Base-by-base conservation (phyloP, 1,140 invertebrate species). In the Drosophila pachea region DNA sequence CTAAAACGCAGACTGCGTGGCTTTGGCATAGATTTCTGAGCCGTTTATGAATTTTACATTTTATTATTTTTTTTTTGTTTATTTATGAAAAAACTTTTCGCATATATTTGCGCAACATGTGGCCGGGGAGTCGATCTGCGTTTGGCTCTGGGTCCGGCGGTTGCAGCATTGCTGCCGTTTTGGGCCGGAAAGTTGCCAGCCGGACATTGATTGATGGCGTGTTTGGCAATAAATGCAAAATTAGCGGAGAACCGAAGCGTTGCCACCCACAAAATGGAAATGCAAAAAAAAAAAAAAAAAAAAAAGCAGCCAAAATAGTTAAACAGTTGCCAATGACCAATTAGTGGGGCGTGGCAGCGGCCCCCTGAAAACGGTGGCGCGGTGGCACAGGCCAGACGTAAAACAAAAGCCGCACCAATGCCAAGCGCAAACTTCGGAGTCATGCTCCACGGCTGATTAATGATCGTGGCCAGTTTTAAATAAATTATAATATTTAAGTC, bases 401-500 rank as follows among this genome's bases (percentile, higher is more conserved):
- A n/a, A 60, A 66, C 63, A 50, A 72, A 67, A 50, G 12, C 60
- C 58, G 38, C 45, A 33, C 49, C 49, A 62, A 62, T 66, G 47
- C 58, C 49, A 67, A 67, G 58, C 58, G 48, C 49, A 22, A 58
- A 38, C 52, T 9, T 48, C 32, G 40, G 48, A 49, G 33, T 60
- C 65, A 50, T 42, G 67, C 56, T 73, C 58, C 60, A 67, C 42
- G 72, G 59, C 67, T 86, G 81, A 84, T 84, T 81, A 84, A 84
- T 84, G 81, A 52, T 66, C 61, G 48, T 68, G 70, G 56, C 67
- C 53, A 43, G 61, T 61, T 74, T 73, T 65, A 68, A 53, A 79
- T 84, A 84, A 83, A 84, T 83, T 84, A 84, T 81, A 81, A 74
- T 86, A 76, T 76, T 69, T 81, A 71, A 83, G 74, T 84, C 81